Evolutionary conservation across 2,113 vertebrate genomes (phyloP), one percentile per base, ranked within the genome.

Genomic region (Elachura formosa): DNA sequence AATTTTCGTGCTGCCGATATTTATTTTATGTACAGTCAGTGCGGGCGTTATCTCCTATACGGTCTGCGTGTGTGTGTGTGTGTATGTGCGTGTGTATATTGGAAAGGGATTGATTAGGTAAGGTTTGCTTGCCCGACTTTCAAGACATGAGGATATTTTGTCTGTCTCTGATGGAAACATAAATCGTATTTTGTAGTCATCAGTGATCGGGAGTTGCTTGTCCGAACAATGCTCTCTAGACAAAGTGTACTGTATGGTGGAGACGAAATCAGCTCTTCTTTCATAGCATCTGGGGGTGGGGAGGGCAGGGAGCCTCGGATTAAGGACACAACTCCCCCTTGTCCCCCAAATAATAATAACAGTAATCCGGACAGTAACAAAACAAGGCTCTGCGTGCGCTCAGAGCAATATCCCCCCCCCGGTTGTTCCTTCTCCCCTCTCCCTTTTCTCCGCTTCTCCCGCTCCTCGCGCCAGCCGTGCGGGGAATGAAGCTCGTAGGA

Each of bases 201-300:
- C 87, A 91, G 93, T 89, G 89, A 95, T 96, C 75, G 38, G 77
- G 93, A 95, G 85, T 90, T 90, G 87, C 89, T 96, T 94, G 91
- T 93, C 95, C 91, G 92, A 96, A 96, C 96, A 97, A 97, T 95
- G 96, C 96, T 96, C 90, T 93, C 81, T 66, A 96, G 94, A 95
- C 94, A 96, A 96, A 95, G 95, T 96, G 89, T 88, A 93, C 93
- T 85, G 71, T 71, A 69, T 74, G 75, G 89, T 97, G 90, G 91
- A 94, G 95, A 89, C 89, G 67, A 92, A 97, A 95, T 79, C 68
- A 69, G 78, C 85, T 88, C 91, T 95, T 83, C 45, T 84, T 92
- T 89, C 93, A 76, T 5, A 87, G 89, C 67, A 93, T 91, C 71
- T 61, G 77, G 72, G 77, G 66, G n/a, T 94, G 77, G 90, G 87